phyloP scores from a whole-genome alignment of 2,113 vertebrate genomes.

The Misgurnus anguillicaudatus region DNA sequence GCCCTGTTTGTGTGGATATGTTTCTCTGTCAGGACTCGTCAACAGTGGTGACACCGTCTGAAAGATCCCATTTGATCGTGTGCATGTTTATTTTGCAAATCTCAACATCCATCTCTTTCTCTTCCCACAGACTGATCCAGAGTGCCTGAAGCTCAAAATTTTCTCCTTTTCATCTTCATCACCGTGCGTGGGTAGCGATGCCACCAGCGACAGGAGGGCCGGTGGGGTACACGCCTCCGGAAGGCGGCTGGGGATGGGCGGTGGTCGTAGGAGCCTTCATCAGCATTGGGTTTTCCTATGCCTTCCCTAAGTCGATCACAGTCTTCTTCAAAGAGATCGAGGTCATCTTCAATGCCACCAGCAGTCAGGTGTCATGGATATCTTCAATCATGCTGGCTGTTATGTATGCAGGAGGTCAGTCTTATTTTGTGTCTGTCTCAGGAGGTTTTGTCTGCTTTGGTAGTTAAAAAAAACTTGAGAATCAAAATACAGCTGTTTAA shows the following conservation, averaged over 20 bases:
- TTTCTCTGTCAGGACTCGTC: neutral
- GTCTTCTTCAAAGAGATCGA: slow-evolving; percentile 99
- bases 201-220: slow-evolving; percentile 84
- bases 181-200: slow-evolving; percentile 68
- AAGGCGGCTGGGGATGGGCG: slow-evolving; percentile 97
- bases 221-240: slow-evolving; percentile 87
- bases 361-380: slow-evolving; percentile 95
- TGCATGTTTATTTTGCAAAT: too few species aligned
- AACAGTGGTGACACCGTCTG: neutral
- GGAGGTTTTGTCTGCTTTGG: neutral
- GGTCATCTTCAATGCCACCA: slow-evolving; percentile 85
- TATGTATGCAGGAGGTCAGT: slow-evolving; percentile 93
- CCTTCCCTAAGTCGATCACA: slow-evolving; percentile 96
- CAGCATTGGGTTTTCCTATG: slow-evolving; percentile 97
- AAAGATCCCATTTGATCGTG: too few species aligned
- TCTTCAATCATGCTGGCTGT: slow-evolving; percentile 97
- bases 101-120: neutral
- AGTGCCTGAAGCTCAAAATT: neutral
- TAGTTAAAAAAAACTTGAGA: slow-evolving; percentile 11
- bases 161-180: neutral
- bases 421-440: neutral
- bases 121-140: slow-evolving; percentile 22
- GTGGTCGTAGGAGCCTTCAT: slow-evolving; percentile 93
- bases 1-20: neutral
- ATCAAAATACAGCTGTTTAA: slow-evolving; percentile 24